Evolutionary conservation across 2,888 invertebrate genomes (phyloP).

Genomic region (Sminthurides aquaticus): DNA sequence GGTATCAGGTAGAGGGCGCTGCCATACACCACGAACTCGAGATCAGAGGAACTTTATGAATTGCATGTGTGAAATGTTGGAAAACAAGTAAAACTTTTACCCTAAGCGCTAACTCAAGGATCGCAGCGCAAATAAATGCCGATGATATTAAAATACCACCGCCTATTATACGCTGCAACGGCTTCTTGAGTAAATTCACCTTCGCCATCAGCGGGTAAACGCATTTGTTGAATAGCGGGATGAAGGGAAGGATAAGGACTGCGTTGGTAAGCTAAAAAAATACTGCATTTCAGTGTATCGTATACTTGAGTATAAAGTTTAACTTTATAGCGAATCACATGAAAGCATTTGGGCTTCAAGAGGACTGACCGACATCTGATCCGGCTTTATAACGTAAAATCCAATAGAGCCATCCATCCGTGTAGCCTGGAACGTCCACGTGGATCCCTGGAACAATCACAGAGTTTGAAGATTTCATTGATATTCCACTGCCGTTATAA

Average conservation of each 20-base stretch:
- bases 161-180: constrained; percentile 50
- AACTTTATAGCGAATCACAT: too few relatives aligned
- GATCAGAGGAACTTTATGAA: too few relatives aligned
- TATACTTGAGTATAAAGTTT: not conserved
- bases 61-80: too few relatives aligned
- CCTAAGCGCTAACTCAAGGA: constrained; percentile 48
- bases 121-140: constrained; percentile 51
- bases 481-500: too few relatives aligned
- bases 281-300: not conserved
- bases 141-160: constrained; percentile 50
- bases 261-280: constrained; percentile 47
- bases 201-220: constrained; percentile 48
- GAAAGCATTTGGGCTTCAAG: too few relatives aligned
- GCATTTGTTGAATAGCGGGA: constrained; percentile 49
- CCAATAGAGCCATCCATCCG: constrained; percentile 47
- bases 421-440: constrained; percentile 49
- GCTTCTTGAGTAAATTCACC: constrained; percentile 45
- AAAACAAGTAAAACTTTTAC: constrained; percentile 45
- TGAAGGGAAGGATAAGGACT: constrained; percentile 47
- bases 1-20: too few relatives aligned
- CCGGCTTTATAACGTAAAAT: constrained; percentile 48
- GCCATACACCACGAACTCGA: too few relatives aligned
- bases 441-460: constrained; percentile 45
- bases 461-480: not conserved
- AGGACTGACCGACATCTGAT: constrained; percentile 52